Conservation (phyloP, 2,113 vertebrate genomes). For the Paradisaea rubra region DNA sequence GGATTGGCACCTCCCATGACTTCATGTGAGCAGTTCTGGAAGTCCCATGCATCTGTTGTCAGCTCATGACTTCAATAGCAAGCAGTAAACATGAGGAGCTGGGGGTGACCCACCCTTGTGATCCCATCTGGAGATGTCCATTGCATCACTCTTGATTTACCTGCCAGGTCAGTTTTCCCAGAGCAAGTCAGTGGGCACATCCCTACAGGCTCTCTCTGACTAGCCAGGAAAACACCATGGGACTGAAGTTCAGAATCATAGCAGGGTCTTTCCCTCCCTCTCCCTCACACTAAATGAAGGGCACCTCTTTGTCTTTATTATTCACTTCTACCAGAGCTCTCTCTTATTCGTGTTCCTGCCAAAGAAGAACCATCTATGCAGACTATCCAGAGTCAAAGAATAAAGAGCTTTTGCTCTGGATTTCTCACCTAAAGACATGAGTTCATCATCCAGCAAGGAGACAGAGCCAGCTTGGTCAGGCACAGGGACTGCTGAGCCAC, state of each 20-base stretch:
- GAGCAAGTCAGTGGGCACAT: not conserved
- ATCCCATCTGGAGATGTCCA: not conserved
- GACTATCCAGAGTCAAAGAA: not conserved
- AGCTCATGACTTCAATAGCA: not conserved
- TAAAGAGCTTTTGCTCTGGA: not conserved
- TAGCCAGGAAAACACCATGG: not conserved
- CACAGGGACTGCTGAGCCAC: constrained; percentile 50
- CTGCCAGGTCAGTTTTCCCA: not conserved
- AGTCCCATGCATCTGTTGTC: not conserved
- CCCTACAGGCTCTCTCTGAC: not conserved
- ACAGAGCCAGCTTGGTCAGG: constrained; percentile 72
- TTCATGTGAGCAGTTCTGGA: not conserved
- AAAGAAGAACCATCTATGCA: not conserved
- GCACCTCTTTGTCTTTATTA: not conserved
- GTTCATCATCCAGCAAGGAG: constrained; percentile 91
- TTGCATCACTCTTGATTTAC: not conserved
- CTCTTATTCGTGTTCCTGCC: not conserved
- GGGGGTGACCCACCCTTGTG: not conserved
- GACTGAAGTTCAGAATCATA: not conserved
- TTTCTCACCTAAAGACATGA: constrained; percentile 89
- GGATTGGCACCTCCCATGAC: not conserved
- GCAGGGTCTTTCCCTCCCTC: not conserved
- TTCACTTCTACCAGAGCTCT: not conserved
- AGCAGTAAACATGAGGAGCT: not conserved
- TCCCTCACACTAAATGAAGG: not conserved